Evolutionary conservation across 1,140 invertebrate genomes (phyloP).

Genomic region (Tetraneura akinire): DNA sequence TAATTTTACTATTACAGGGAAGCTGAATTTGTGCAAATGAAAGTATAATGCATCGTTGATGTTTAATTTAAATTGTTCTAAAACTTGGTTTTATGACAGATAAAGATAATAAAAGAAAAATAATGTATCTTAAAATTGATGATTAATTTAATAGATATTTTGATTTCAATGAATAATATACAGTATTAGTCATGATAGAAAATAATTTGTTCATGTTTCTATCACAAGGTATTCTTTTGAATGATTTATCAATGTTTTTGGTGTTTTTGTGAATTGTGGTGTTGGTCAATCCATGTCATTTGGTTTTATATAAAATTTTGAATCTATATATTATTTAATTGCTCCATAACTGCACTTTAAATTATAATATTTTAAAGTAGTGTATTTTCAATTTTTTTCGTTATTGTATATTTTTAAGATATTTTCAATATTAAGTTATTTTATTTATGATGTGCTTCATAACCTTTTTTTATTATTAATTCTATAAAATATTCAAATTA

Average conservation of each 20-base stretch:
- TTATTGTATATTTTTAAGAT: too few relatives aligned
- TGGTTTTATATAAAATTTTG: constrained; percentile 3
- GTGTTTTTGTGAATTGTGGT: neutral
- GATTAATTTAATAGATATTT: constrained; percentile 20
- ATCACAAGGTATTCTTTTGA: constrained; percentile 8
- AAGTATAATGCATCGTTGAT: neutral
- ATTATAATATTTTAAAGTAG: too few relatives aligned
- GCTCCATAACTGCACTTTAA: too few relatives aligned
- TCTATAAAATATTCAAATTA: too few relatives aligned
- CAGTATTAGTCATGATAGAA: neutral
- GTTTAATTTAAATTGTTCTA: constrained; percentile 11
- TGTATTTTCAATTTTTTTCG: too few relatives aligned
- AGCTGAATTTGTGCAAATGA: constrained; percentile 44
- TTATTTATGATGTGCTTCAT: too few relatives aligned
- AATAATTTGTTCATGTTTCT: neutral
- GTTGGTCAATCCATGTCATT: constrained; percentile 10
- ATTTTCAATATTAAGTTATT: too few relatives aligned
- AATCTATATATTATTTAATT: too few relatives aligned
- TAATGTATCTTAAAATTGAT: neutral
- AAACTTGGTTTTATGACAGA: constrained; percentile 1
- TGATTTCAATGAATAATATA: constrained; percentile 29
- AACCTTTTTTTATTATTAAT: too few relatives aligned
- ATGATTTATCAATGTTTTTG: constrained; percentile 13
- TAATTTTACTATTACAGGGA: constrained; percentile 22
- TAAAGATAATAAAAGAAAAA: neutral